Evolutionary conservation across 2,797 vertebrate genomes (phyloP), one percentile per base, ranked within the genome.

Genomic region (Darevskia nairensis): DNA sequence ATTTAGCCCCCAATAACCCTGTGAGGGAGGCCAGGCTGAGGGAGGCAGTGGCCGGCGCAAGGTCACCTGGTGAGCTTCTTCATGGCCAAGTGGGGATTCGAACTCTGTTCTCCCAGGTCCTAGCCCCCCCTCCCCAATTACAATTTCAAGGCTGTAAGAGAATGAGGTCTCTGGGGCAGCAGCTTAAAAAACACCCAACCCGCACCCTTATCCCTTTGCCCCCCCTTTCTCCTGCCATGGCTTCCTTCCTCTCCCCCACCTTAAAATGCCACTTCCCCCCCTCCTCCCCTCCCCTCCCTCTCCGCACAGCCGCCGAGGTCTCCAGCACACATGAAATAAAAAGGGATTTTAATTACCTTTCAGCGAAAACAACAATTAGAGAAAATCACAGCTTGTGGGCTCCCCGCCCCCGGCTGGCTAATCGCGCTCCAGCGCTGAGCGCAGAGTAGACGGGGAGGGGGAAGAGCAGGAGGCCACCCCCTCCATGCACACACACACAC

Each of bases 311-410:
- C 82, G 77, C 90, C 5, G 86, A 96, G 95, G 94, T 96, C 96
- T 96, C 95, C 95, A 91, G 96, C 95, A 95, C 95, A 95, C 90
- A 80, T 19, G 55, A 97, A 96, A 96, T 90, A 46, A 96, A 97
- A 97, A 97, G 95, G 92, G 95, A 97, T 97, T 97, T 97, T 97
- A 97, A 97, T 97, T 97, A 97, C 97, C 96, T 97, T 96, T 97
- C 95, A 96, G 96, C 95, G 95, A 97, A 96, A 97, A 97, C 97
- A 97, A 96, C 96, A 97, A 97, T 97, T 97, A 97, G 97, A 96
- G 96, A 97, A 97, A 97, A 96, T 96, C 97, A 96, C 97, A 96
- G 96, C 96, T 92, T 95, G 95, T 95, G 69, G 90, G 85, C 86
- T 41, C 74, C 88, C 89, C 3, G 88, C 94, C 93, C 95, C 94